Percentiles rank a stretch among this genome's conserved stretches.
Evolutionary conservation across 2,797 vertebrate species (phyloP).

Genomic region (Tenualosa ilisha): DNA sequence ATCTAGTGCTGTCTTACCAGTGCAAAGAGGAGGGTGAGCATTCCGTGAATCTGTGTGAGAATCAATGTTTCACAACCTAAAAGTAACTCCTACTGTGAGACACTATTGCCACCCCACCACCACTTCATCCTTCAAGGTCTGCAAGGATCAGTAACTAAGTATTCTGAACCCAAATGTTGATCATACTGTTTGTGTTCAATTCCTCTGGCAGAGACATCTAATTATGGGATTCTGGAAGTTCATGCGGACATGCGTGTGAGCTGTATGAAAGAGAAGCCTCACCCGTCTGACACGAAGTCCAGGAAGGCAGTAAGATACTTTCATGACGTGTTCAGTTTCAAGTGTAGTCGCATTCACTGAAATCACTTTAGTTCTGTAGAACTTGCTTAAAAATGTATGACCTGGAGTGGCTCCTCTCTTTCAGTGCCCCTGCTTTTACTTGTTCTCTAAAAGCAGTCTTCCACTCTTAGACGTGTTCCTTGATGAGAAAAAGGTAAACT

Average conservation of each 20-base stretch:
- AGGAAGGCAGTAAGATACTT: constrained; percentile 74
- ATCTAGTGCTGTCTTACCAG: constrained; percentile 74
- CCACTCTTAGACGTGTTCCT: constrained; percentile 75
- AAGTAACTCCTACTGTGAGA: not conserved
- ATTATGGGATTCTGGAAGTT: constrained; percentile 82
- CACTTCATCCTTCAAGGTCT: not conserved
- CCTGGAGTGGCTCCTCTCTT: constrained; percentile 37
- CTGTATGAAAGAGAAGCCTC: constrained; percentile 81
- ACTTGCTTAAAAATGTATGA: not conserved
- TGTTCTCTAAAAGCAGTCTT: constrained; percentile 72
- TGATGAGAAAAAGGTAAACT: constrained; percentile 75
- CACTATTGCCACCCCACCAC: not conserved
- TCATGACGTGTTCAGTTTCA: not conserved
- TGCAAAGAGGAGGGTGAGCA: constrained; percentile 76
- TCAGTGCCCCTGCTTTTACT: constrained; percentile 84
- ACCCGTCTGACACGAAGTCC: constrained; percentile 70
- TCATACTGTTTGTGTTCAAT: not conserved
- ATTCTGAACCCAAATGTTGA: not conserved
- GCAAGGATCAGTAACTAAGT: not conserved
- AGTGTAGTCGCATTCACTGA: not conserved
- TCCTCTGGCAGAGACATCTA: constrained; percentile 70
- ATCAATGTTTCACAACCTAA: not conserved
- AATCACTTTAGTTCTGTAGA: not conserved
- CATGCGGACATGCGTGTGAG: constrained; percentile 63
- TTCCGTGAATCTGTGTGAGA: not conserved